Evolutionary conservation across 2,888 invertebrate genomes (phyloP), one percentile per base, ranked within the genome.

Genomic region (Cryptocephalus primarius): DNA sequence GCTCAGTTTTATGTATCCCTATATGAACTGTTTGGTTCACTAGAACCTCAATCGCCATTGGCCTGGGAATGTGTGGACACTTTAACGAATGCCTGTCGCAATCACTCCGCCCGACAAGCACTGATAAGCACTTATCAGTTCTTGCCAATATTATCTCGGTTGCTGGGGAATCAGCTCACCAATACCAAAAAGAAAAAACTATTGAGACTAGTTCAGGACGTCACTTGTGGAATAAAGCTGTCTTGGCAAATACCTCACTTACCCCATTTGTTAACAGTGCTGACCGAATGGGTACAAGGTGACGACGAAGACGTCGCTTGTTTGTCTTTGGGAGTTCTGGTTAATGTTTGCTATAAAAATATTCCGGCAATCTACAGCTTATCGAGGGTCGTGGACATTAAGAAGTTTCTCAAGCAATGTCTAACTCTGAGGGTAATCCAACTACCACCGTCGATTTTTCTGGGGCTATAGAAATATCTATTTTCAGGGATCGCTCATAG

Each of bases 161-260:
- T 83, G 32, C 65, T 85, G 40, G 74, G 77, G 36, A 76, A 80
- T 58, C 66, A 79, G 47, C 70, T 82, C 53, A 77, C 77, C 32
- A 72, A 72, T 55, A 82, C 82, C 41, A 84, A 83, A 60, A 79
- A 78, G 69, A 72, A 79, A 33, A 73, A 75, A 58, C 68, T 83
- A 1, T 67, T 85, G 1, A 72, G 75, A 54, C 72, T 85, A 33
- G 78, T 84, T 71, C 82, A 80, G 76, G 85, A 86, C 60, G 72
- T 88, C 48, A 84, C 87, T 0, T 86, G 85, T 57, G 87, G 87
- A 32, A 83, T 87, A 12, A 81, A 80, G 63, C 84, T 88, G 31
- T 79, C 78, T 8, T 88, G 87, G 86, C 85, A 86, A 64, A 85
- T 88, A 59, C 83, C 86, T 0, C 83, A 87, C 64, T 70, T 88